Evolutionary conservation across 2,113 vertebrate genomes (phyloP).

Genomic region (Gymnorhina tibicen): DNA sequence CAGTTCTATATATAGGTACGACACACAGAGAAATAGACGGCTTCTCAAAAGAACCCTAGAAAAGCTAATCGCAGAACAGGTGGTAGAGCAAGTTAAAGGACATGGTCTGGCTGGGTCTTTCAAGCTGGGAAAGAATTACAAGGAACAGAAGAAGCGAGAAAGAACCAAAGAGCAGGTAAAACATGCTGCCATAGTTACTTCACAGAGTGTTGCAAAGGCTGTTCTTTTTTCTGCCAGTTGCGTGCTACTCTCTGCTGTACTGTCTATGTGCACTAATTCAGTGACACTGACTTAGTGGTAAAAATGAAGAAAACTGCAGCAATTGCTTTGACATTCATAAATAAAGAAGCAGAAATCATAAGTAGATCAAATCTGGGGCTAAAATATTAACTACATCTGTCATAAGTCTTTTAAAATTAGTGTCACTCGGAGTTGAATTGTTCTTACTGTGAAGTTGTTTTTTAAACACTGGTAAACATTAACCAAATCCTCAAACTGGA

Average conservation of each 20-base stretch:
- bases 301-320: background rate
- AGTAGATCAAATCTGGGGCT: background rate
- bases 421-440: background rate
- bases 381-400: background rate
- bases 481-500: background rate
- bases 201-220: background rate
- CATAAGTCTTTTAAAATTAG: background rate
- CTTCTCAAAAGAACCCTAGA: slow-evolving; percentile 87
- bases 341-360: background rate
- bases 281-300: background rate
- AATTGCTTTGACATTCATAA: background rate
- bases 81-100: slow-evolving; percentile 91
- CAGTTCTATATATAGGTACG: slow-evolving; percentile 83
- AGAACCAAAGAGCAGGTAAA: slow-evolving; percentile 81
- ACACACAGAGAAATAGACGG: slow-evolving; percentile 85
- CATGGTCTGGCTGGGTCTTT: slow-evolving; percentile 93
- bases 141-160: slow-evolving; percentile 79
- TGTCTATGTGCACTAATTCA: background rate
- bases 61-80: slow-evolving; percentile 86
- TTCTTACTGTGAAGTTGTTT: background rate
- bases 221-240: background rate
- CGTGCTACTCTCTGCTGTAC: background rate
- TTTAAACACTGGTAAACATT: background rate
- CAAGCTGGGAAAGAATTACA: slow-evolving; percentile 93
- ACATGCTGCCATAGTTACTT: background rate